Conservation (phyloP, 1,140 invertebrate genomes). For the Drosophila ficusphila region DNA sequence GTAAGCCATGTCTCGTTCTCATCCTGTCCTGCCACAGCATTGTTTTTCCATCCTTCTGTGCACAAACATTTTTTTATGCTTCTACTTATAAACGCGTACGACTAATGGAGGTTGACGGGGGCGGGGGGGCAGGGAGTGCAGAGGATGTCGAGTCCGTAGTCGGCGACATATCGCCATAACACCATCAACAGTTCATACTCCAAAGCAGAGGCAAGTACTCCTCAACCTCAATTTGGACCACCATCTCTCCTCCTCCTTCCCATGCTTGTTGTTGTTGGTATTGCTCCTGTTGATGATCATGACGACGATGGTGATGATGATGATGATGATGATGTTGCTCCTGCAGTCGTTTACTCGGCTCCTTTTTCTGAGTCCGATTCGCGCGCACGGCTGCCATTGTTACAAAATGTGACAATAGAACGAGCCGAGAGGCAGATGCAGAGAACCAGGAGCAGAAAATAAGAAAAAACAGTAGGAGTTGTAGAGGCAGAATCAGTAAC, state of each 20-base stretch:
- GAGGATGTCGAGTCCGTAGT: constrained; percentile 45
- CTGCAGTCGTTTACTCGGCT: constrained; percentile 43
- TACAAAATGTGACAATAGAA: constrained; percentile 76
- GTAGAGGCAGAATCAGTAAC: constrained; percentile 28
- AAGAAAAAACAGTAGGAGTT: constrained; percentile 1
- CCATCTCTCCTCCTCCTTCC: not conserved
- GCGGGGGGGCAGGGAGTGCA: constrained; percentile 8
- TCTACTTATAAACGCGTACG: constrained; percentile 64
- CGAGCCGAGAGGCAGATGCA: constrained; percentile 24
- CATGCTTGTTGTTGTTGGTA: constrained; percentile 29
- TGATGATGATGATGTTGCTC: constrained; percentile 26
- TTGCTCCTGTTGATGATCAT: not conserved
- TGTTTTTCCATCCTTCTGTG: constrained; percentile 60
- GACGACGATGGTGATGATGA: constrained; percentile 16
- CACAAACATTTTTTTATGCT: constrained; percentile 72
- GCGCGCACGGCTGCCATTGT: constrained; percentile 75
- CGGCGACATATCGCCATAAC: constrained; percentile 79
- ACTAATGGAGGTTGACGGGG: constrained; percentile 11
- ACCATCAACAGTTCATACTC: constrained; percentile 80
- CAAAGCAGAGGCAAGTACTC: constrained; percentile 39
- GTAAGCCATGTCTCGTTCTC: constrained; percentile 13
- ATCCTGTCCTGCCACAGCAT: constrained; percentile 36
- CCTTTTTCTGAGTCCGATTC: constrained; percentile 71
- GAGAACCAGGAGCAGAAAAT: constrained; percentile 11
- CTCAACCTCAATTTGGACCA: constrained; percentile 23